Evolutionary conservation across 2,113 vertebrate genomes (phyloP).

Genomic region (Columba janthina): DNA sequence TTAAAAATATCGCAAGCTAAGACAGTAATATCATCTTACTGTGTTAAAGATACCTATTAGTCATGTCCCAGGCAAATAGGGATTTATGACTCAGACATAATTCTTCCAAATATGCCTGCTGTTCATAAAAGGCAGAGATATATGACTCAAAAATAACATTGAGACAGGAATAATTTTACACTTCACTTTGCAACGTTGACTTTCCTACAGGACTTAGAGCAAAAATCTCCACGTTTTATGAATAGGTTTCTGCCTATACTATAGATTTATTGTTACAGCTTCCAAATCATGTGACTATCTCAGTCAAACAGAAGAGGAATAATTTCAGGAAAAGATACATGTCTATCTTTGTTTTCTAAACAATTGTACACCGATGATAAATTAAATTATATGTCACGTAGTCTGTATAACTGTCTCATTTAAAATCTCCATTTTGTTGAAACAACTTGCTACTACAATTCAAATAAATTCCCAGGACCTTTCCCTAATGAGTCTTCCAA

Average conservation of each 20-base stretch:
- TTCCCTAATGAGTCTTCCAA: neutral
- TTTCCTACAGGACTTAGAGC: slow-evolving; percentile 63
- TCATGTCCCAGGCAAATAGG: slow-evolving; percentile 75
- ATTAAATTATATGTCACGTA: neutral
- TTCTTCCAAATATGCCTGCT: slow-evolving; percentile 77
- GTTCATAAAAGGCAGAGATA: slow-evolving; percentile 81
- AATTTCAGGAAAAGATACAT: neutral
- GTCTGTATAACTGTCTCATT: neutral
- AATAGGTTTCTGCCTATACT: slow-evolving; percentile 66
- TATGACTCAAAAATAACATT: slow-evolving; percentile 78
- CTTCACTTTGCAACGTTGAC: slow-evolving; percentile 73
- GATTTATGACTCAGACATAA: slow-evolving; percentile 81
- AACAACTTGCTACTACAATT: neutral
- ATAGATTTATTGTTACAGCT: slow-evolving; percentile 59
- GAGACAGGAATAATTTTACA: slow-evolving; percentile 78
- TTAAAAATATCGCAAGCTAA: slow-evolving; percentile 72
- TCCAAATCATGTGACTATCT: slow-evolving; percentile 63
- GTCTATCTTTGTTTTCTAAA: neutral
- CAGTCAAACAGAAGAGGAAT: slow-evolving; percentile 54
- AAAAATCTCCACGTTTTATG: slow-evolving; percentile 60
- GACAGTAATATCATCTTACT: slow-evolving; percentile 68
- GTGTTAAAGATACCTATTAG: slow-evolving; percentile 77
- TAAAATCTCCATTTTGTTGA: neutral
- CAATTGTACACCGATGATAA: neutral
- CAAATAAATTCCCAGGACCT: neutral